A percentile compares a stretch with the other conserved stretches of the same genome.
Evolutionary conservation across 2,888 invertebrate species (phyloP).

Genomic region (Mythimna vitellina): DNA sequence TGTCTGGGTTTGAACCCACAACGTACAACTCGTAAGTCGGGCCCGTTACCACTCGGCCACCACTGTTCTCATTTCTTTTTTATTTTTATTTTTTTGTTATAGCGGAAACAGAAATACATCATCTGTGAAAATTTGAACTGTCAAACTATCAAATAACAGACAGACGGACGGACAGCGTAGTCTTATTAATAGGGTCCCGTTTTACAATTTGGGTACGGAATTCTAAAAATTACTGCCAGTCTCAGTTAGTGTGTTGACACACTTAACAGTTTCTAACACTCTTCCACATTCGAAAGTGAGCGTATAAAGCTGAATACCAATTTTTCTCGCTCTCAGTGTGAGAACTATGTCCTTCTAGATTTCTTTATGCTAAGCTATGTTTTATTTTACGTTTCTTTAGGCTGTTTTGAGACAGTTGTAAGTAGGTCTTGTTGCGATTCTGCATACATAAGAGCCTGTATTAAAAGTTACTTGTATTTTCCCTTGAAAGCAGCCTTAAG

Average conservation of each 20-base stretch:
- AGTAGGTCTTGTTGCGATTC: conserved; percentile 28
- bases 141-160: too few species aligned
- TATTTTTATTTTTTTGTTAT: too few species aligned
- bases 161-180: too few species aligned
- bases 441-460: conserved; percentile 1
- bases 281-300: conserved; percentile 55
- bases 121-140: too few species aligned
- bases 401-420: conserved; percentile 28
- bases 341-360: conserved; percentile 47
- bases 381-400: background rate
- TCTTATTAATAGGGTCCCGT: too few species aligned
- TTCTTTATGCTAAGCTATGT: conserved; percentile 20
- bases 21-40: too few species aligned
- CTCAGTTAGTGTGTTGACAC: conserved; percentile 24
- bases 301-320: conserved; percentile 57
- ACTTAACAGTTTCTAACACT: conserved; percentile 58
- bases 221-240: background rate
- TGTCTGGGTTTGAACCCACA: too few species aligned
- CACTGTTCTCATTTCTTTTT: too few species aligned
- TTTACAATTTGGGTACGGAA: too few species aligned
- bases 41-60: too few species aligned
- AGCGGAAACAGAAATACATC: too few species aligned
- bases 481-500: too few species aligned
- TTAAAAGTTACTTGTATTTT: background rate
- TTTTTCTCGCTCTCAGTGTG: conserved; percentile 43